A percentile compares a stretch with the other conserved stretches of the same genome.
Conservation (phyloP, 2,888 invertebrate species). For the Teleogryllus oceanicus region DNA sequence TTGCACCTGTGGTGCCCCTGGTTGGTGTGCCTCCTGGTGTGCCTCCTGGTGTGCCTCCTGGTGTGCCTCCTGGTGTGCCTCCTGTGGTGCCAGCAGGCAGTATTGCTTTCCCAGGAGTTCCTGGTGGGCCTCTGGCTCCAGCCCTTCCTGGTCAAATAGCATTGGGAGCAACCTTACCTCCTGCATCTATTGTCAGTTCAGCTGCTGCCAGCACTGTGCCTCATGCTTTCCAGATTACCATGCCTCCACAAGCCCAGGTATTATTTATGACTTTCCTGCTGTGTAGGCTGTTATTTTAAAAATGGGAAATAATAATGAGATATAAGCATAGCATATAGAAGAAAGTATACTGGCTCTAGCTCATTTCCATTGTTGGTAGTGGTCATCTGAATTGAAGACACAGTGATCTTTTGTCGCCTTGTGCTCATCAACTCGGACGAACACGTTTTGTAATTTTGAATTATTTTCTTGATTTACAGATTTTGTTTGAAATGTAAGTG, state of each 20-base stretch:
- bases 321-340: too few relatives aligned
- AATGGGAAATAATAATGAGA: too few relatives aligned
- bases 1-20: background rate
- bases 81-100: constrained; percentile 27
- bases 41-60: background rate
- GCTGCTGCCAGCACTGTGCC: constrained; percentile 41
- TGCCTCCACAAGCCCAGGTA: constrained; percentile 47
- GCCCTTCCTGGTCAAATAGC: background rate
- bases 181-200: background rate
- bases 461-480: too few relatives aligned
- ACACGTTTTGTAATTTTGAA: too few relatives aligned
- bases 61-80: background rate
- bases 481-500: too few relatives aligned
- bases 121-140: background rate
- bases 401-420: too few relatives aligned
- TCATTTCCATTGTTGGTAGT: too few relatives aligned
- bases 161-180: background rate
- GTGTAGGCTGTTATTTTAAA: too few relatives aligned
- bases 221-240: constrained; percentile 67
- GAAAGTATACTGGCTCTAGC: too few relatives aligned
- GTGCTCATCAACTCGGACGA: too few relatives aligned
- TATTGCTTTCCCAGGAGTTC: background rate
- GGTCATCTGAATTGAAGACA: too few relatives aligned
- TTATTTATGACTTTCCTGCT: background rate
- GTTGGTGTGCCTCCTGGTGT: background rate